Evolutionary conservation across 2,888 invertebrate species (phyloP), one percentile per base, ranked within the genome.

Genomic region (Thereva unica): DNA sequence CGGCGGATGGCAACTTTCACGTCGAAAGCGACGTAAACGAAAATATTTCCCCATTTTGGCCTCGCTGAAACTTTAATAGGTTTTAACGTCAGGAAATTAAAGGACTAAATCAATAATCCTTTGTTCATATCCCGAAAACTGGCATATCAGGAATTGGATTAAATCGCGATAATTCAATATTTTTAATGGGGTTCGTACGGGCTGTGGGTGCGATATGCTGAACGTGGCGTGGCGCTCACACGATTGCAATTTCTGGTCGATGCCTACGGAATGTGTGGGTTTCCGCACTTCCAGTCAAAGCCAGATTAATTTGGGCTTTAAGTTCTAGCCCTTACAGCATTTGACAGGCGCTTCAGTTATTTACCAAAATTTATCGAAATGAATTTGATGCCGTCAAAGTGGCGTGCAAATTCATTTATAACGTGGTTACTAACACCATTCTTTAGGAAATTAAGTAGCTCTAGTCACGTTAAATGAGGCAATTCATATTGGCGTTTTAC

Each of bases 71-170:
- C 70, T 73, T 73, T 73, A 73, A 73, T 73, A 71, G 73, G 71
- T 73, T 73, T 73, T 71, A 73, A 72, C 71, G 72, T 72, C 73
- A 72, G 73, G 71, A 73, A 73, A 73, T 73, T 73, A 72, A 73
- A 73, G 70, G 73, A 73, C 73, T 73, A 72, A 73, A 73, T 73
- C 72, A 72, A 73, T 72, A 73, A 69, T 67, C 66, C 69, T 69
- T 69, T 69, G 69, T 69, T 69, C 69, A 69, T 69, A 69, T 67
- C 68, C 67, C 57, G 63, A 68, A 71, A 69, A 64, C 70, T 70
- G 70, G 71, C 71, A 72, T 72, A 72, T 72, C 72, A 71, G 68
- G 71, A 73, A 73, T 73, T 73, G 71, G 72, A 73, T 73, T 73
- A 72, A 72, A 71, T 72, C 71, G 71, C 72, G 71, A 72, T 73